These are phyloP conservation scores for Ophion costatus DNA, from an alignment of 2,888 invertebrate genomes.

Conservation along the genomic window DNA sequence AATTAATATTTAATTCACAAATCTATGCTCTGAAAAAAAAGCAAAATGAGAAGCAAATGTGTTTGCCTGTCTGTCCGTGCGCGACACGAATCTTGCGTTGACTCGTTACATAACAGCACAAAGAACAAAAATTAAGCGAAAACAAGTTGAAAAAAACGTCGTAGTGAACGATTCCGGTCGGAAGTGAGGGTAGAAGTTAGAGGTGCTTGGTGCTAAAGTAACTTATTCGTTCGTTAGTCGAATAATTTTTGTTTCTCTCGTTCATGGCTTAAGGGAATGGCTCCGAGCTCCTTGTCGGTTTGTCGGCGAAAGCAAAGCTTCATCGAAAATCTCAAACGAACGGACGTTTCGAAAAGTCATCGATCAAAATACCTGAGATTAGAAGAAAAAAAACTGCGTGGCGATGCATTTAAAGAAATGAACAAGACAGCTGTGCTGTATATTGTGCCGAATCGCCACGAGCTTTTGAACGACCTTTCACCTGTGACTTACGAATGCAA, in stretches of 20 bases:
- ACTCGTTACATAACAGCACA: constrained; percentile 61
- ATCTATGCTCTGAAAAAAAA: constrained; percentile 50
- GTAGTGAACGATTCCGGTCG: constrained; percentile 27
- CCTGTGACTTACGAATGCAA: no score
- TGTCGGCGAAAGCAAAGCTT: neutral
- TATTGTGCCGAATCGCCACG: neutral
- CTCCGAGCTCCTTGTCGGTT: constrained; percentile 4
- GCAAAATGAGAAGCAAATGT: constrained; percentile 24
- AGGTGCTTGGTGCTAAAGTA: constrained; percentile 64
- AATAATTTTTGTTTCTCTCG: constrained; percentile 36
- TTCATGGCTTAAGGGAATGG: constrained; percentile 4
- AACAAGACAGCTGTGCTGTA: neutral
- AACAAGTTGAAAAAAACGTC: constrained; percentile 16
- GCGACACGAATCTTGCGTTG: constrained; percentile 34
- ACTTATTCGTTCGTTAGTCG: constrained; percentile 57
- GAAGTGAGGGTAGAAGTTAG: constrained; percentile 23
- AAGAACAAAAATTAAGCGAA: constrained; percentile 38
- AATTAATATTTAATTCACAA: constrained; percentile 66
- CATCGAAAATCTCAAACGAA: neutral
- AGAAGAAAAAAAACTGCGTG: neutral
- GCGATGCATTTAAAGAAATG: neutral
- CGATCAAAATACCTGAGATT: neutral
- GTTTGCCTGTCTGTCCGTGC: constrained; percentile 56
- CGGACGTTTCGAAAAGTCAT: neutral
- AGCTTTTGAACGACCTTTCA: neutral